Conservation (phyloP, 2,797 vertebrate genomes). For the Danio choprae region DNA sequence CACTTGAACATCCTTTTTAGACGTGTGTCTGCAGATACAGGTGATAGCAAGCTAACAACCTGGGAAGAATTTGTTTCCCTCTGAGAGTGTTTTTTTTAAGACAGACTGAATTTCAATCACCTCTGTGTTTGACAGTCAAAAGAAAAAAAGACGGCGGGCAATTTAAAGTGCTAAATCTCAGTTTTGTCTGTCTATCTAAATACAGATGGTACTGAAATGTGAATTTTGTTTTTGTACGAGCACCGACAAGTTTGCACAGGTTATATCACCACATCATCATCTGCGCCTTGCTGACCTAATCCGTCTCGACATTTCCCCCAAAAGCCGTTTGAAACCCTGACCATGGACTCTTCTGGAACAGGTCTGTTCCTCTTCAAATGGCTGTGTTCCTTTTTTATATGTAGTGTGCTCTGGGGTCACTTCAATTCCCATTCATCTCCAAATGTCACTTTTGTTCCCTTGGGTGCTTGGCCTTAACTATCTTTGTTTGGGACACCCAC, state of each 20-base stretch:
- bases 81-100: background rate
- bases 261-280: constrained; percentile 1
- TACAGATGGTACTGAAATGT: constrained; percentile 9
- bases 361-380: constrained; percentile 33
- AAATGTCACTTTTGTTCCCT: constrained; percentile 32
- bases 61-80: constrained; percentile 24
- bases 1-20: constrained; percentile 29
- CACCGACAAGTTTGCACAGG: background rate
- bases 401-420: constrained; percentile 26
- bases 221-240: background rate
- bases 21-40: constrained; percentile 32
- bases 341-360: background rate
- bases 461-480: background rate
- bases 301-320: constrained; percentile 24
- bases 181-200: constrained; percentile 17
- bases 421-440: constrained; percentile 27
- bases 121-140: background rate
- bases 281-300: constrained; percentile 25
- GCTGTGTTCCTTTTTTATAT: constrained; percentile 3
- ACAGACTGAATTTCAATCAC: background rate
- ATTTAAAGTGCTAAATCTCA: constrained; percentile 32
- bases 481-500: constrained; percentile 7
- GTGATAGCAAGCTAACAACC: constrained; percentile 37
- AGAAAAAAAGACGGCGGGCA: background rate
- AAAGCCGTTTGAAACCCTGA: constrained; percentile 15